Percentiles rank a stretch among this genome's conserved stretches.
phyloP scores from a whole-genome alignment of 2,113 vertebrate genomes.

The Lutjanus erythropterus region DNA sequence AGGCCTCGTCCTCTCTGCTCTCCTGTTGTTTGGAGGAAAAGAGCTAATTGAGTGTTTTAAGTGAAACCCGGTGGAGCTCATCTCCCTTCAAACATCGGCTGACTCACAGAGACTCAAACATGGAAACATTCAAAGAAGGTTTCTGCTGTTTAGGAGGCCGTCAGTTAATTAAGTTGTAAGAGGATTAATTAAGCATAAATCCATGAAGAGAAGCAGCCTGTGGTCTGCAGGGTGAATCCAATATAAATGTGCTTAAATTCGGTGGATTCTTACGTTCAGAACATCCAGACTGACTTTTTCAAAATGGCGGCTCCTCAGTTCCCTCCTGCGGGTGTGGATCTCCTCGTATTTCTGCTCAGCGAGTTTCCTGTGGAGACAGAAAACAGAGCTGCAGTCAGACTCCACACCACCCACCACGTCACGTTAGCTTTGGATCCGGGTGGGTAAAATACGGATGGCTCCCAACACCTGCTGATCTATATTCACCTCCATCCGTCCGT shows the following conservation, averaged over 20 bases:
- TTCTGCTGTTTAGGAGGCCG: background rate
- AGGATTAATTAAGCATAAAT: background rate
- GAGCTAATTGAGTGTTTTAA: background rate
- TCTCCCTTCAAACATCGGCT: too few relatives aligned
- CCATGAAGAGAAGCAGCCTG: background rate
- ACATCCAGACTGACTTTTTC: conserved; percentile 75
- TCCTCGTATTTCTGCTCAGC: conserved; percentile 89
- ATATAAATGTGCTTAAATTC: background rate
- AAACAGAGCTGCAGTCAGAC: too few relatives aligned
- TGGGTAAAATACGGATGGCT: too few relatives aligned
- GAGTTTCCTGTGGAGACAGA: conserved; percentile 79
- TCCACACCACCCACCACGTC: too few relatives aligned
- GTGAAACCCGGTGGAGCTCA: background rate
- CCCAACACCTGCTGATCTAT: too few relatives aligned
- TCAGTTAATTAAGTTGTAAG: background rate
- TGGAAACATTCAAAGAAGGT: background rate
- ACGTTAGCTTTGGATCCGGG: too few relatives aligned
- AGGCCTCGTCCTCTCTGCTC: conserved; percentile 4
- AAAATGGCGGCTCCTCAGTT: conserved; percentile 81
- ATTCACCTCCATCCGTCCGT: too few relatives aligned
- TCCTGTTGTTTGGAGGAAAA: conserved; percentile 71
- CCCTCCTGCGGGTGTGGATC: conserved; percentile 83
- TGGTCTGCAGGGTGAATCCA: rapidly evolving
- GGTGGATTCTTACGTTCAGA: conserved; percentile 75
- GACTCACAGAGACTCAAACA: background rate